Conservation (phyloP, 2,888 invertebrate genomes). For the Lutraria lutraria region DNA sequence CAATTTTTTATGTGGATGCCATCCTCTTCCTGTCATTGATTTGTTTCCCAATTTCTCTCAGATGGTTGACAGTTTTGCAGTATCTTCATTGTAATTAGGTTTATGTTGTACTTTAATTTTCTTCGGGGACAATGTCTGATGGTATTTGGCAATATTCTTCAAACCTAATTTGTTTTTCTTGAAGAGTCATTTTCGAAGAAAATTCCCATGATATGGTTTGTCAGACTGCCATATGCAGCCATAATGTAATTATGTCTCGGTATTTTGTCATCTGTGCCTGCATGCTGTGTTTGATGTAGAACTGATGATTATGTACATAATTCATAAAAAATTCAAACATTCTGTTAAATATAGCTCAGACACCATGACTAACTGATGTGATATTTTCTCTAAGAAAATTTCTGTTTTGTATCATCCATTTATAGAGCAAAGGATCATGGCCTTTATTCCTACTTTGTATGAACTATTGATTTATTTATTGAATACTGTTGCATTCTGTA, state of each 20-base stretch:
- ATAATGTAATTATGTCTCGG: background rate
- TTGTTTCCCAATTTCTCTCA: slow-evolving; percentile 4
- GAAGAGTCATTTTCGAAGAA: slow-evolving; percentile 3
- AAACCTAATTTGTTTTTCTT: slow-evolving; percentile 5
- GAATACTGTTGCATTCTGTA: background rate
- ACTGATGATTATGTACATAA: background rate
- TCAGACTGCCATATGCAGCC: slow-evolving; percentile 7
- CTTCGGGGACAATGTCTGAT: slow-evolving; percentile 4
- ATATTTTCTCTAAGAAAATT: background rate
- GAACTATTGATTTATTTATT: background rate
- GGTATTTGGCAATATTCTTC: slow-evolving; percentile 11
- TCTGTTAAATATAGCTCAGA: background rate
- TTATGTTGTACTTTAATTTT: slow-evolving; percentile 11
- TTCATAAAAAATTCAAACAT: background rate
- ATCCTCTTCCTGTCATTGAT: background rate
- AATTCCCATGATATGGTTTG: slow-evolving; percentile 11
- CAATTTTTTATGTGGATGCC: background rate
- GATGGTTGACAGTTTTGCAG: slow-evolving; percentile 10
- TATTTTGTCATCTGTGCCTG: background rate
- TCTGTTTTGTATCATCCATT: background rate
- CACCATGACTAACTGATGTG: background rate
- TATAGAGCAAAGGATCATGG: background rate
- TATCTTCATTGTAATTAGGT: slow-evolving; percentile 8
- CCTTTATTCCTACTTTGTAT: background rate
- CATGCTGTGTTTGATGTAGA: background rate